A percentile compares a stretch with the other conserved stretches of the same genome.
These are phyloP conservation scores for Tillus elongatus DNA, from an alignment of 2,888 invertebrate genomes.

Conservation along the genomic window DNA sequence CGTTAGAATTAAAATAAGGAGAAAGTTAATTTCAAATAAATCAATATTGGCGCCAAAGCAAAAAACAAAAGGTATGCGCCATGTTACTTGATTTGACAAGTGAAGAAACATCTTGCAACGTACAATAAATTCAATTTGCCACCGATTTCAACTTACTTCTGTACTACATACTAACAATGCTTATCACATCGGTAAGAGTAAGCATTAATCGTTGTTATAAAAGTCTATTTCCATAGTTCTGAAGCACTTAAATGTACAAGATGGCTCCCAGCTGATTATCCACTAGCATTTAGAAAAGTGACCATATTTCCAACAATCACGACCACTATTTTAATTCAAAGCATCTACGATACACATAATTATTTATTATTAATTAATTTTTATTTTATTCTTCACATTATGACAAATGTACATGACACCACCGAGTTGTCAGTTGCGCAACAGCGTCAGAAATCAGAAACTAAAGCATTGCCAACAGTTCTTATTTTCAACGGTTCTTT, in stretches of 20 bases:
- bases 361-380: constrained; percentile 15
- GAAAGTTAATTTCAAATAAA: constrained; percentile 17
- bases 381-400: constrained; percentile 17
- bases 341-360: constrained; percentile 13
- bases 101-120: constrained; percentile 21
- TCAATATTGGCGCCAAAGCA: constrained; percentile 35
- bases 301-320: constrained; percentile 12
- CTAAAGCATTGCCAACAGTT: too few species aligned
- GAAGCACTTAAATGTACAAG: constrained; percentile 36
- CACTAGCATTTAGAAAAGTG: constrained; percentile 22
- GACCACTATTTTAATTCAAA: constrained; percentile 8
- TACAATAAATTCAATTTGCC: too few species aligned
- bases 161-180: too few species aligned
- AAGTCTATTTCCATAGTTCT: constrained; percentile 39
- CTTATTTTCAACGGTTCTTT: too few species aligned
- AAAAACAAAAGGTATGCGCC: constrained; percentile 26
- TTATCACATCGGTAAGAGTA: too few species aligned
- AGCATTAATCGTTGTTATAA: constrained; percentile 22
- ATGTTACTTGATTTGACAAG: constrained; percentile 19
- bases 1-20: neutral
- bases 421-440: constrained; percentile 36
- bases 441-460: constrained; percentile 34
- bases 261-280: constrained; percentile 38
- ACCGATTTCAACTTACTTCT: too few species aligned
- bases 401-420: constrained; percentile 21